phyloP scores from a whole-genome alignment of 2,888 invertebrate species.

The Archips xylosteana region DNA sequence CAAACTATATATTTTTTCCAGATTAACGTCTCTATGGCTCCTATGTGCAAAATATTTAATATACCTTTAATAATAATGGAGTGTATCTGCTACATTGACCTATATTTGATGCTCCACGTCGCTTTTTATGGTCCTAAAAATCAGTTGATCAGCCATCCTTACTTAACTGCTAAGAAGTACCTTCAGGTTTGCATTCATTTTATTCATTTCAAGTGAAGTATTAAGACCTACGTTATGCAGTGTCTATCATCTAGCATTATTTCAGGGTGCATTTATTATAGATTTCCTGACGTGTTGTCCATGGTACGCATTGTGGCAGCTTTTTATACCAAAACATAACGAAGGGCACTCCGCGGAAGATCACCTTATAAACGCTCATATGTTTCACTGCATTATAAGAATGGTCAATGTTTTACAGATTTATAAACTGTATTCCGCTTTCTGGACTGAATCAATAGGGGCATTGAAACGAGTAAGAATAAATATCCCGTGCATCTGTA shows the following conservation, averaged over 20 bases:
- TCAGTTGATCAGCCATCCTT: conserved; percentile 82
- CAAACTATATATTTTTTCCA: conserved; percentile 51
- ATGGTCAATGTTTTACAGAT: conserved; percentile 78
- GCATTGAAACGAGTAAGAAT: conserved; percentile 73
- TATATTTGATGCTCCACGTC: conserved; percentile 82
- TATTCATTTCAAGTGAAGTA: neutral
- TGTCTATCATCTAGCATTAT: conserved; percentile 32
- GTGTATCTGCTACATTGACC: conserved; percentile 75
- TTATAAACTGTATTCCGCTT: conserved; percentile 73
- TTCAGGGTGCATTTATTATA: conserved; percentile 72
- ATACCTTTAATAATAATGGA: conserved; percentile 68
- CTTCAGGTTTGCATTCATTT: conserved; percentile 58
- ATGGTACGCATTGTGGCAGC: conserved; percentile 71
- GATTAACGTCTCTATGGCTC: conserved; percentile 74
- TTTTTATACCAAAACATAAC: conserved; percentile 67
- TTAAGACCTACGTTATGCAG: neutral
- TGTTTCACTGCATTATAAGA: conserved; percentile 70
- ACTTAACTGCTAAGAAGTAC: conserved; percentile 80
- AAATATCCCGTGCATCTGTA: conserved; percentile 2
- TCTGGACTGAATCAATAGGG: conserved; percentile 75
- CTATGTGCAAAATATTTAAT: conserved; percentile 64
- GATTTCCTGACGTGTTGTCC: conserved; percentile 80
- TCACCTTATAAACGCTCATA: conserved; percentile 61
- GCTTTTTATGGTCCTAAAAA: conserved; percentile 80
- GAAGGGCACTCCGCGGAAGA: conserved; percentile 66